Conservation (phyloP, 2,113 vertebrate species). For the Lonchura striata region DNA sequence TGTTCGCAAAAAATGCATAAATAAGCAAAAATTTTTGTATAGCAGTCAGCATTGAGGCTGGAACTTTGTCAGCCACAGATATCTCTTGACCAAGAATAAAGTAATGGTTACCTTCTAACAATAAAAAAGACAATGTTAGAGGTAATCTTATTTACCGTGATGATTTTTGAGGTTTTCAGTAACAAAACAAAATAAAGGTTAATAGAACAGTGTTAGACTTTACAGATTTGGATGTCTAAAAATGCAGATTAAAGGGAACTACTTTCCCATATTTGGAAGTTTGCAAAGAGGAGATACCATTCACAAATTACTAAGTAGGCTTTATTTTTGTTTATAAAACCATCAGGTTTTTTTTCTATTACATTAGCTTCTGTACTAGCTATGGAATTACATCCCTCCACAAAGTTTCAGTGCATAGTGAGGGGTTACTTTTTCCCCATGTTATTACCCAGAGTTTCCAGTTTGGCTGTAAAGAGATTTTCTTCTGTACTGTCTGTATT, state of each 20-base stretch:
- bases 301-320: not conserved
- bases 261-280: not conserved
- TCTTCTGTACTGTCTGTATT: not conserved
- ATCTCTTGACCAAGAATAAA: not conserved
- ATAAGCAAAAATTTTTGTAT: not conserved
- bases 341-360: not conserved
- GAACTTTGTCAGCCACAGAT: not conserved
- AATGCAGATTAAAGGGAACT: not conserved
- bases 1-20: not conserved
- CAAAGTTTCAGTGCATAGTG: not conserved
- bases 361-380: not conserved
- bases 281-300: not conserved
- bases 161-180: not conserved
- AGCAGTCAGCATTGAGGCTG: accelerated
- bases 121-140: not conserved
- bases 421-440: not conserved
- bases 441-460: not conserved
- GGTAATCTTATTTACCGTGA: accelerated
- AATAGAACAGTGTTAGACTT: not conserved
- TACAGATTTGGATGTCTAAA: not conserved
- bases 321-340: not conserved
- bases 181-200: not conserved
- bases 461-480: not conserved
- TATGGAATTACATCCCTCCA: not conserved
- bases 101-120: not conserved